These are phyloP conservation scores for Ceratosolen solmsi DNA, from an alignment of 1,140 invertebrate genomes.

Conservation along the genomic window DNA sequence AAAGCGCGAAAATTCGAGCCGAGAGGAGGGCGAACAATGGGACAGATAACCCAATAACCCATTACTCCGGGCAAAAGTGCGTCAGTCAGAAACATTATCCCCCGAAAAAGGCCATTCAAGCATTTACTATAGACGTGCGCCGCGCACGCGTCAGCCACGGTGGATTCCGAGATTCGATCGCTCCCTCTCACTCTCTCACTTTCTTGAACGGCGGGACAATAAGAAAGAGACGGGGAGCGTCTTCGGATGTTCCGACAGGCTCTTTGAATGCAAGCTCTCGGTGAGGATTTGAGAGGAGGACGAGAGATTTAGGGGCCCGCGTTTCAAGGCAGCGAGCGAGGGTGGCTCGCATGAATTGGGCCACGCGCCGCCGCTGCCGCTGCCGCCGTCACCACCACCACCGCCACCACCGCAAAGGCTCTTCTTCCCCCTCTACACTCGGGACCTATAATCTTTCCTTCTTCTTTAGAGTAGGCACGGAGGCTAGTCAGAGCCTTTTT, in stretches of 20 bases:
- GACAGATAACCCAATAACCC: conserved; percentile 9
- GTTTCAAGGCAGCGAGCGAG: too few relatives aligned
- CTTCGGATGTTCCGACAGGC: neutral
- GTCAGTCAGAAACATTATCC: neutral
- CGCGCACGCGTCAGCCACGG: conserved; percentile 21
- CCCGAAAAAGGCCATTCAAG: conserved; percentile 40
- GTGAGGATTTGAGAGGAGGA: conserved; percentile 32
- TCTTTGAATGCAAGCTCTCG: conserved; percentile 1
- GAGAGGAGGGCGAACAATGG: neutral
- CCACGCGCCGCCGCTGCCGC: conserved; percentile 66
- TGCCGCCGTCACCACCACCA: conserved; percentile 36
- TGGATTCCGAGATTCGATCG: conserved; percentile 16
- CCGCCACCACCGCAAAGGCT: too few relatives aligned
- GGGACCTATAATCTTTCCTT: conserved; percentile 29
- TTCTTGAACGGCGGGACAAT: neutral
- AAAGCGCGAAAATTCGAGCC: neutral
- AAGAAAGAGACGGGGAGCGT: conserved; percentile 30
- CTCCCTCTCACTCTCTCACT: neutral
- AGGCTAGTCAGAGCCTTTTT: conserved; percentile 52
- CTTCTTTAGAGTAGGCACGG: conserved; percentile 3
- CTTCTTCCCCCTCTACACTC: conserved; percentile 23
- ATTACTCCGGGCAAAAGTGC: conserved; percentile 10
- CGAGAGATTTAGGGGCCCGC: conserved; percentile 44
- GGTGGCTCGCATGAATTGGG: conserved; percentile 65
- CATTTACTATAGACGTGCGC: neutral